These are phyloP conservation scores for Chrysomallon squamiferum DNA, from an alignment of 1,140 invertebrate genomes.

Conservation along the genomic window DNA sequence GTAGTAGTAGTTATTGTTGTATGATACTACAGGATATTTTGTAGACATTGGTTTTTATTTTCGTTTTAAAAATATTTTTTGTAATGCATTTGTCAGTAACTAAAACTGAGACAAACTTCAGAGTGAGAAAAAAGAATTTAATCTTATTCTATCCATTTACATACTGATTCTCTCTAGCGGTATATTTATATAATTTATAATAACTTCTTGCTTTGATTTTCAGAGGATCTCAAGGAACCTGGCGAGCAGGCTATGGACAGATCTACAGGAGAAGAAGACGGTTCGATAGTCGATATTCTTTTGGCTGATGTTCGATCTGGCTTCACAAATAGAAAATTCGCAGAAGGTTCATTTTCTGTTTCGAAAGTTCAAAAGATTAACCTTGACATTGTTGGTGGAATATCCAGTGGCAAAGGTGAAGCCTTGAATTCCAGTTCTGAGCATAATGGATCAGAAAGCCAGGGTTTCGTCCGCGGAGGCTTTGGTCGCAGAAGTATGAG, in stretches of 20 bases:
- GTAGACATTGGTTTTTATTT: too few relatives aligned
- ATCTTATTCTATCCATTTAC: too few relatives aligned
- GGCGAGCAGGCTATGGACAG: conserved; percentile 19
- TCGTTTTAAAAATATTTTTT: too few relatives aligned
- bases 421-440: neutral
- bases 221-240: conserved; percentile 24
- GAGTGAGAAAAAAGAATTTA: too few relatives aligned
- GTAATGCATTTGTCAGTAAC: too few relatives aligned
- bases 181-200: too few relatives aligned
- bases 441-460: conserved; percentile 7
- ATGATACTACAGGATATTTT: too few relatives aligned
- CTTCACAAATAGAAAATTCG: conserved; percentile 43
- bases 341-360: conserved; percentile 49
- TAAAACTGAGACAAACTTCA: too few relatives aligned
- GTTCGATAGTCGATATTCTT: conserved; percentile 52
- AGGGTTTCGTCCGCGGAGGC: conserved; percentile 40
- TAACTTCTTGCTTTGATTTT: too few relatives aligned
- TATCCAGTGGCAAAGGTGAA: conserved; percentile 16
- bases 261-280: conserved; percentile 21
- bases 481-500: conserved; percentile 37
- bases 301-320: conserved; percentile 54
- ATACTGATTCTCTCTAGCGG: too few relatives aligned
- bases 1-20: too few relatives aligned
- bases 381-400: conserved; percentile 20
- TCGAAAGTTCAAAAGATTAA: conserved; percentile 50